Base-by-base conservation (phyloP, 1,140 invertebrate genomes). In the Olivierus martensii region DNA sequence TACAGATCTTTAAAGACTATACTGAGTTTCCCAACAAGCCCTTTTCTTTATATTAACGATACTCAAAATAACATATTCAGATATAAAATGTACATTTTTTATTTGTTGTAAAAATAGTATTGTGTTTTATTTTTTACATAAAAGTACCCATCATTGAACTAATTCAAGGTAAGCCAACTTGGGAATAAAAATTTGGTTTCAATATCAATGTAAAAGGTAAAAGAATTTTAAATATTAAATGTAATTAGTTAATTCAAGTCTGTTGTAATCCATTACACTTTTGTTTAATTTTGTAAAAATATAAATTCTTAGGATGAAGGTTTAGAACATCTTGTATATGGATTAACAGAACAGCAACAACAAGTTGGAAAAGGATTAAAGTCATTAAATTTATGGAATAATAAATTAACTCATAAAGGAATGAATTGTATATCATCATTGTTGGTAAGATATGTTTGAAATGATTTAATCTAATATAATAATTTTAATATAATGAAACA, bases 331-430 rank as follows among this genome's bases (percentile, higher is more conserved):
- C 70, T 89, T 47, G 77, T 80, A 49, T 77, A 83, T 46, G 83
- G 84, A 14, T 66, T 89, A 17, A 75, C 77, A 18, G 76, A 82
- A 60, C 83, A 87, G 68, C 43, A 55, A 62, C 67, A 10, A 67
- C 51, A 52, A 22, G 61, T 65, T 37, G 70, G 68, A 3, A 70
- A 73, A 51, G 84, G 85, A 11, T 71, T 90, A n/a, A 78, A 76
- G 46, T 81, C 86, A 38, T 72, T 92, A 14, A 79, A 87, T 14
- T 63, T 90, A 14, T 88, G 85, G 84, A 87, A 87, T 68, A 92
- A 90, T 67, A 80, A 83, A 65, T 69, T 90, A 38, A 86, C 82
- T 18, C 77, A 79, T 62, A 79, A 81, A 60, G 79, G 79, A 42
- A 80, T 82, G 55, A 60, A 71, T 12, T 69, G 79, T 61, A 66